Evolutionary conservation across 2,113 vertebrate species (phyloP).

Genomic region (Turnix velox): DNA sequence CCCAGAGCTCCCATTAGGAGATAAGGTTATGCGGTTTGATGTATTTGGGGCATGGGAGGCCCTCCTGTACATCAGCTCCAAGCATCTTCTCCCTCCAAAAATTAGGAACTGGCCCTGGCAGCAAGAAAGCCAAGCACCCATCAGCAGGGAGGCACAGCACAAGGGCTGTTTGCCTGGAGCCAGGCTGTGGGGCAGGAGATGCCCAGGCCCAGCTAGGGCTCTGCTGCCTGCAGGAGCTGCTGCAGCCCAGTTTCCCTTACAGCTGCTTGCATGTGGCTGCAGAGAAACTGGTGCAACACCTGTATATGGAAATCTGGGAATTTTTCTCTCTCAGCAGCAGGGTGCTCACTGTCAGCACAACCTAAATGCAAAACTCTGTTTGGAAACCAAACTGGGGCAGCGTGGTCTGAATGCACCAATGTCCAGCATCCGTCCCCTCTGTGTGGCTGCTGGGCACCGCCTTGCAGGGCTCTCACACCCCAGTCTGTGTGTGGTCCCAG

Average conservation of each 20-base stretch:
- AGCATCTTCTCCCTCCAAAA: not conserved
- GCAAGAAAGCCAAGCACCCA: not conserved
- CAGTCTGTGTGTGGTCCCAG: not conserved
- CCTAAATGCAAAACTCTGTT: not conserved
- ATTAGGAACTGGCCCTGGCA: not conserved
- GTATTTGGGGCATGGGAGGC: constrained; percentile 33
- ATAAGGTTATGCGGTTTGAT: constrained; percentile 21
- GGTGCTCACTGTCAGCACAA: constrained; percentile 11
- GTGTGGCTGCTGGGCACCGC: not conserved
- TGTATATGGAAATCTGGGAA: not conserved
- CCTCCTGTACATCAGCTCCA: not conserved
- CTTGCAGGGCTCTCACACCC: not conserved
- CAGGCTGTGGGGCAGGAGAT: not conserved
- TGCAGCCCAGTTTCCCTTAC: not conserved
- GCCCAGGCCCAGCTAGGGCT: not conserved
- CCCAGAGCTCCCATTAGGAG: not conserved
- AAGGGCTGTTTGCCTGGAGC: not conserved
- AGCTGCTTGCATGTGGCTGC: accelerated
- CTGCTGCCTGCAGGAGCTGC: not conserved
- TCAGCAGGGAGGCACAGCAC: not conserved
- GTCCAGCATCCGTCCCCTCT: not conserved
- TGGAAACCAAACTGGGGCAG: not conserved
- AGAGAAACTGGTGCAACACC: not conserved
- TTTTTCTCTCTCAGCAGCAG: not conserved
- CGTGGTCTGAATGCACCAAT: not conserved